Base-by-base conservation (phyloP, 2,888 invertebrate genomes). In the Hesperia comma region DNA sequence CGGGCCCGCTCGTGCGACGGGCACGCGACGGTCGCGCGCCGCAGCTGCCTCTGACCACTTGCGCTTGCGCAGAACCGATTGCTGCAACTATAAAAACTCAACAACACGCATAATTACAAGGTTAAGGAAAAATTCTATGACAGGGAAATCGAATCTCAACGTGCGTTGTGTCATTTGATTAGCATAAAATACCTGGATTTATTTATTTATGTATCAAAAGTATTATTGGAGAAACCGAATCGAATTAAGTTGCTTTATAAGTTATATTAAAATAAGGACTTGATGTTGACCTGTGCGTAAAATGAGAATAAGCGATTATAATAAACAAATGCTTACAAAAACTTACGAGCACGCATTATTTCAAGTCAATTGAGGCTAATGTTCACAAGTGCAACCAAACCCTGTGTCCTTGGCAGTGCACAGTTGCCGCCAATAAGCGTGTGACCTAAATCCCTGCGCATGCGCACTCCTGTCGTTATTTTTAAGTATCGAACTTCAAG, bases 1-100 rank as follows among this genome's bases (percentile, higher is more conserved):
- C 88, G 87, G 85, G 76, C 71, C 67, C 79, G 75, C 80, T 86
- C 89, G 88, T 83, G 87, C 87, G 85, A 80, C 77, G 79, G 84
- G 87, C 89, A 89, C 90, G 91, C 89, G 91, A 83, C 87, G 70
- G 82, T 72, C 91, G 87, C 87, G 84, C 87, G 88, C 81, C 77
- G 76, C 81, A 80, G 84, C 85, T 84, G 84, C 74, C 69, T 72
- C 58, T 78, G 80, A 74, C 81, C 87, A 84, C 83, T 85, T 86
- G 86, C 80, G 83, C 83, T 85, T 86, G 86, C 80, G 83, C 84
- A 83, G 81, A 86, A 85, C 84, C 80, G 82, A 87, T 85, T 82
- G 80, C 81, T 83, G 81, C 60, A 54, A 53, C 46, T 12, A 61
- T 67, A 67, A 67, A 66, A 64, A 43, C 43, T 37, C 60, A 66